Base-by-base conservation (phyloP, 1,140 invertebrate genomes). In the Sycobia sp. region DNA sequence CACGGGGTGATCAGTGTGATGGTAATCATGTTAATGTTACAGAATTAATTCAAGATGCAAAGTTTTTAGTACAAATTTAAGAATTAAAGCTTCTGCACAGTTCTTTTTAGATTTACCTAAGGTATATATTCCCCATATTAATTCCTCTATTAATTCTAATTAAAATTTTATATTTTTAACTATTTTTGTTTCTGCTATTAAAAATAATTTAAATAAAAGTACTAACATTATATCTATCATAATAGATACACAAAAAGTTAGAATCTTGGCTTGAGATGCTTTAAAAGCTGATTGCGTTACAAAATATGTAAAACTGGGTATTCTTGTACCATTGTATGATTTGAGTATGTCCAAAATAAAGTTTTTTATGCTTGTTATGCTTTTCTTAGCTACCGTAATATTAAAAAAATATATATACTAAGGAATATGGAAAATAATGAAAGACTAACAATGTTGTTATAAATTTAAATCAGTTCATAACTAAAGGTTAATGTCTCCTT, bases 361-460 rank as follows among this genome's bases (percentile, higher is more conserved):
- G 94, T 98, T 11, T 99, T 99, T 81, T 99, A 99, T 78, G 97
- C 99, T 2, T 99, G 98, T 97, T 99, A 99, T 83, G 98, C 98
- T 25, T 95, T 96, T 0, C 94, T 99, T 67, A 97, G 97, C 1
- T 99, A 99, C 79, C 83, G 99, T 46, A 99, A 96, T 63, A 99
- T 99, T 73, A 98, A 95, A 1, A 92, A 95, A 63, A 85, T 86
- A 46, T n/a, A n/a, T 96, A 98, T 67, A 96, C 92, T 1, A 85
- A 86, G 38, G 84, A 98, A n/a, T 98, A 96, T 87, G 85, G 91
- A 72, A 86, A 92, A 71, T 99, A 98, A 98, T 99, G 98, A 97
- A 91, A 92, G 72, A 88, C 89, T 1, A 74, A 82, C 11, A 85
- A 87, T n/a, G 77, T 84, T 0, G 75, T 94, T 73, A 90, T 99